Conservation (phyloP, 1,140 invertebrate genomes). For the Anadara kagoshimensis region DNA sequence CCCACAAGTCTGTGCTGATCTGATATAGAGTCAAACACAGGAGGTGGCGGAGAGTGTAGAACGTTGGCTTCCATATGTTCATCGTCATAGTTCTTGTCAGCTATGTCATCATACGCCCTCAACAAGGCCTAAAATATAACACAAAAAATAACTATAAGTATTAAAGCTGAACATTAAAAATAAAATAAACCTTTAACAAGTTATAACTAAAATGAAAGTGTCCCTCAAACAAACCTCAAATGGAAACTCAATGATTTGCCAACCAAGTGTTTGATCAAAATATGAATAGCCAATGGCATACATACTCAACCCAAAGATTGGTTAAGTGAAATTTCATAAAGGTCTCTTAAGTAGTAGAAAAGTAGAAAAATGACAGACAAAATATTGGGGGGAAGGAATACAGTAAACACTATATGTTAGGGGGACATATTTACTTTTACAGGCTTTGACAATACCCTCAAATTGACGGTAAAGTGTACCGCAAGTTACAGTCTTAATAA, state of each 20-base stretch:
- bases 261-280: not conserved
- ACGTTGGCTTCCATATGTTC: constrained; percentile 75
- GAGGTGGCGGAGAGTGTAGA: constrained; percentile 76
- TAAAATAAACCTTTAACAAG: not conserved
- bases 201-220: not conserved
- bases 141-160: not conserved
- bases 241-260: too few relatives aligned
- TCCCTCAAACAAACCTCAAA: too few relatives aligned
- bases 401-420: too few relatives aligned
- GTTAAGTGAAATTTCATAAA: not conserved
- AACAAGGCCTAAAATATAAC: constrained; percentile 83
- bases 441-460: too few relatives aligned
- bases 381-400: too few relatives aligned
- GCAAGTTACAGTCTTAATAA: too few relatives aligned
- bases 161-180: not conserved
- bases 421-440: too few relatives aligned
- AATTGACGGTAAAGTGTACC: too few relatives aligned
- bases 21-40: constrained; percentile 53
- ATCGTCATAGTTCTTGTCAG: constrained; percentile 96
- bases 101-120: constrained; percentile 94
- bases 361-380: too few relatives aligned
- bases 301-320: not conserved
- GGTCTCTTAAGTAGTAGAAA: too few relatives aligned
- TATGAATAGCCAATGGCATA: too few relatives aligned
- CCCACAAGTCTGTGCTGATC: constrained; percentile 97